phyloP scores from a whole-genome alignment of 2,888 invertebrate species.

The Hyposoter didymator region DNA sequence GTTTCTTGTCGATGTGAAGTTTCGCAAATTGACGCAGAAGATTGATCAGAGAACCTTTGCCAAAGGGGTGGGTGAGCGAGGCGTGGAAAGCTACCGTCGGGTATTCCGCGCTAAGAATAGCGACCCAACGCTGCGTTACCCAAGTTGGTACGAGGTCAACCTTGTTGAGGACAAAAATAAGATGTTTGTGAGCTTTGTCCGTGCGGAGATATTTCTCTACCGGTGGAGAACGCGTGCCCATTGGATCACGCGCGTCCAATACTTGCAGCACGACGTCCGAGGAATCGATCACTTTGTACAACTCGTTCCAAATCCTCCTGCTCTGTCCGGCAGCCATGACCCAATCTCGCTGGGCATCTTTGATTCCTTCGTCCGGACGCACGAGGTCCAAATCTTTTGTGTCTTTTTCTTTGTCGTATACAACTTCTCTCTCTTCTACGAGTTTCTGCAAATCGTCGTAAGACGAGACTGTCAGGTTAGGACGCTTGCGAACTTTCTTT shows the following conservation, averaged over 20 bases:
- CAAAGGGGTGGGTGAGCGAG: slow-evolving; percentile 99
- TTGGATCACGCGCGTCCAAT: slow-evolving; percentile 98
- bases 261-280: slow-evolving; percentile 98
- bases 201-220: slow-evolving; percentile 95
- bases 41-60: slow-evolving; percentile 98
- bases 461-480: slow-evolving; percentile 91
- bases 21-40: slow-evolving; percentile 97
- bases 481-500: slow-evolving; percentile 96
- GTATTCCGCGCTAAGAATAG: slow-evolving; percentile 96
- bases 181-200: slow-evolving; percentile 98
- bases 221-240: slow-evolving; percentile 97
- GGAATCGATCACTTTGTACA: slow-evolving; percentile 99
- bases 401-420: slow-evolving; percentile 91
- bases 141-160: slow-evolving; percentile 98
- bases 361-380: slow-evolving; percentile 92
- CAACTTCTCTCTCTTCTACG: slow-evolving; percentile 89
- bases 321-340: slow-evolving; percentile 98
- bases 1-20: slow-evolving; percentile 97
- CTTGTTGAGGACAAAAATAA: slow-evolving; percentile 98
- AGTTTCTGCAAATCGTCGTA: slow-evolving; percentile 91
- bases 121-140: slow-evolving; percentile 99
- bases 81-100: slow-evolving; percentile 99
- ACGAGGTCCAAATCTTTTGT: slow-evolving; percentile 92
- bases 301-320: slow-evolving; percentile 98
- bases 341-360: slow-evolving; percentile 94